These are phyloP conservation scores for Drosophila borborema DNA, from an alignment of 2,888 invertebrate genomes.

Conservation along the genomic window DNA sequence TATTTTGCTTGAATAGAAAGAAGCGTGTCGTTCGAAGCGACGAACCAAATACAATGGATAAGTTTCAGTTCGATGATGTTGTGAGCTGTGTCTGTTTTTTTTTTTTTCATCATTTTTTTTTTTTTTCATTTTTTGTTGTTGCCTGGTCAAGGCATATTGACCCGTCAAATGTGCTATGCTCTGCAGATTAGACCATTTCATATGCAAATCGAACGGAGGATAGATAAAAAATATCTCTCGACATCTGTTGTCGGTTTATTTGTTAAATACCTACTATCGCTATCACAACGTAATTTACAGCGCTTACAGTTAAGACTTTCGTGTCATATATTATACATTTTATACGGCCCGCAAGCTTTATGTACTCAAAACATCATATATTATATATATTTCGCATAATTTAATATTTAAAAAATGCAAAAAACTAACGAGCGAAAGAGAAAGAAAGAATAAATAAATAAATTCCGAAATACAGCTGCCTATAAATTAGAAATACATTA, in stretches of 20 bases:
- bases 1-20: slow-evolving; percentile 28
- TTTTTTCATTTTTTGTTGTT: not conserved
- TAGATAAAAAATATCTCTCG: slow-evolving; percentile 54
- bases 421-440: slow-evolving; percentile 34
- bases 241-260: slow-evolving; percentile 36
- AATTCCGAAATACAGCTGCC: slow-evolving; percentile 24
- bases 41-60: slow-evolving; percentile 39
- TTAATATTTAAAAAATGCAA: slow-evolving; percentile 62
- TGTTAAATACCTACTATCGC: slow-evolving; percentile 51
- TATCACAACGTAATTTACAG: slow-evolving; percentile 69
- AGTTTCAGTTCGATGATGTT: slow-evolving; percentile 1
- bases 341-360: slow-evolving; percentile 57
- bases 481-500: slow-evolving; percentile 51
- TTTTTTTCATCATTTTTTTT: not conserved
- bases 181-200: slow-evolving; percentile 67
- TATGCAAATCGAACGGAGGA: slow-evolving; percentile 59
- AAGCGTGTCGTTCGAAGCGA: slow-evolving; percentile 39
- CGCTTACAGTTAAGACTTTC: slow-evolving; percentile 69
- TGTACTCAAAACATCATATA: slow-evolving; percentile 34
- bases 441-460: slow-evolving; percentile 17
- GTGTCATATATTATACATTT: slow-evolving; percentile 69
- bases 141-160: slow-evolving; percentile 45
- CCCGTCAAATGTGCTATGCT: slow-evolving; percentile 70
- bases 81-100: slow-evolving; percentile 4
- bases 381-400: slow-evolving; percentile 67